Conservation (phyloP, 2,797 vertebrate genomes). For the Sebastolobus alascanus region DNA sequence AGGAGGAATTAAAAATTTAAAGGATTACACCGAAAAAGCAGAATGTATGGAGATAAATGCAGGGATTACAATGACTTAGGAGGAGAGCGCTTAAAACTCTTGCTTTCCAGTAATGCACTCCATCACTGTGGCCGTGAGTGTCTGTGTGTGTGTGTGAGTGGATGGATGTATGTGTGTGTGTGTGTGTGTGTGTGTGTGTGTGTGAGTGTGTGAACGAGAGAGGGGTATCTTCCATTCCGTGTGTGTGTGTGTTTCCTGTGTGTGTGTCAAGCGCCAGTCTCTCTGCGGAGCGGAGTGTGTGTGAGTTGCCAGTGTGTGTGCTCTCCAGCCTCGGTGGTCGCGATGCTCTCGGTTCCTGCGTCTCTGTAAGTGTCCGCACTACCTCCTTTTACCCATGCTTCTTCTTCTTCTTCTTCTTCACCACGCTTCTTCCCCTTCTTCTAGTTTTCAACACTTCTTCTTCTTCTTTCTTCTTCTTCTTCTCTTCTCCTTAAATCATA, state of each 20-base stretch:
- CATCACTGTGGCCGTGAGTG: conserved; percentile 72
- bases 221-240: conserved; percentile 57
- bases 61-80: conserved; percentile 89
- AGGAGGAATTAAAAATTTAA: conserved; percentile 87
- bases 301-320: conserved; percentile 65
- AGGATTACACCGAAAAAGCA: conserved; percentile 87
- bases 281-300: conserved; percentile 49
- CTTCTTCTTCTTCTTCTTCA: conserved; percentile 12
- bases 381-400: conserved; percentile 45
- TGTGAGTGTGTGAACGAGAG: conserved; percentile 45
- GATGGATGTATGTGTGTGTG: conserved; percentile 21
- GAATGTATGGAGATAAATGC: conserved; percentile 88
- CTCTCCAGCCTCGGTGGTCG: conserved; percentile 68
- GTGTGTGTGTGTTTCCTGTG: conserved; percentile 56
- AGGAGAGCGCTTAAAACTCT: conserved; percentile 85
- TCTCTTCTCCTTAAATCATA: conserved; percentile 19
- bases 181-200: conserved; percentile 47
- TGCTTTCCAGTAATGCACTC: conserved; percentile 87
- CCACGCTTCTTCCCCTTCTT: conserved; percentile 50
- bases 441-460: neutral
- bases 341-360: conserved; percentile 77
- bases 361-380: conserved; percentile 75
- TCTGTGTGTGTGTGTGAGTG: conserved; percentile 27
- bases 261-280: conserved; percentile 46
- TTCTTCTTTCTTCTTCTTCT: conserved; percentile 13